Base-by-base conservation (phyloP, 2,113 vertebrate genomes). In the Melanocharis versteri region DNA sequence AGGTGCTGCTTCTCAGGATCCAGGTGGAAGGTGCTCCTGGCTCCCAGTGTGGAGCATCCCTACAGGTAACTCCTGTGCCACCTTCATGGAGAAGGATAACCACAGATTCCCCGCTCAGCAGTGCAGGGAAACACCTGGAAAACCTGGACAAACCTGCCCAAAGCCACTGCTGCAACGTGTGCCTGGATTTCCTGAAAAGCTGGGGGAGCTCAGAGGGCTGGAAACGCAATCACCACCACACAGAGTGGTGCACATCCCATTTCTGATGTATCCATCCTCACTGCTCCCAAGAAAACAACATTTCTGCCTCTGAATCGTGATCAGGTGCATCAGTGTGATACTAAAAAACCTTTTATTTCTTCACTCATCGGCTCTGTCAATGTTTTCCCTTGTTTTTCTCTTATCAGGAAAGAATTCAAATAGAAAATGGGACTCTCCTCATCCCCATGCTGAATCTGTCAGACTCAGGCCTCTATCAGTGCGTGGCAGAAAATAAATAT, bases 401-500 rank as follows among this genome's bases (percentile, higher is more conserved):
- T 96, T 83, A 61, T 48, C 97, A 99, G 99, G 98, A 97, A 61
- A 98, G 98, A 97, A 98, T 99, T 93, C 97, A 97, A 44, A 97
- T 98, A 89, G 98, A 98, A 89, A 98, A 98, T 31, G 98, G 98
- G 30, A 98, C 96, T 72, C 97, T 99, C 71, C 95, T 94, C 84
- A 98, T 99, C 91, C 96, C 97, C n/a, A 90, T 90, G 96, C 97
- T 99, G 73, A 98, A 98, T 51, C 76, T 98, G 83, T 97, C 97
- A 35, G 99, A 99, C 86, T 99, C 99, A 23, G 99, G 99, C 47
- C 97, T 99, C 97, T 99, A 99, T 97, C 99, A 99, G 85, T 99
- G 99, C 30, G 96, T 99, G 78, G 98, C 99, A 56, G 98, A 99
- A 96, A 99, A 99, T 71, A 97, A 98, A 82, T 96, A 98, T 4